Evolutionary conservation across 2,888 invertebrate species (phyloP), one percentile per base, ranked within the genome.

Genomic region (Globia sparganii): DNA sequence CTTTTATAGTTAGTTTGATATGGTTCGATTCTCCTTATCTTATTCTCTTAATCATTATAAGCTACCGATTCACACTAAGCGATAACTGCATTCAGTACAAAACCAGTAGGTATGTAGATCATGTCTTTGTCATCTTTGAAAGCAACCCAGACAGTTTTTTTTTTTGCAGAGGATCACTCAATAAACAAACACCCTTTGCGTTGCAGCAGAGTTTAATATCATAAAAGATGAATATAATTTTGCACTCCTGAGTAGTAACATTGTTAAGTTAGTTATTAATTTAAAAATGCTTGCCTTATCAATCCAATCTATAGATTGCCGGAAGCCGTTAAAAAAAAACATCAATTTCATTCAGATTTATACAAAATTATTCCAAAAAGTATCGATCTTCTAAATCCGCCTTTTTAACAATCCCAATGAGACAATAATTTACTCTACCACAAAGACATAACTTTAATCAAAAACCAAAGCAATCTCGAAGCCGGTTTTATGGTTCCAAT

Each of bases 401-500:
- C 1, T 8, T 2, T 58, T 25, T 6, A 28, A 49, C 21, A 40
- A 58, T 53, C 8, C 40, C 34, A 34, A 6, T 40, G 4, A 40
- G 28, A 40, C n/a, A 43, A 67, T 70, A 49, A 49, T 61, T 28
- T 40, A 77, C 5, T 62, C 4, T 31, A 61, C 18, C 37, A 56
- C 58, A 69, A 62, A 69, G 40, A 69, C 72, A 59, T 58, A 31
- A 76, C 71, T 78, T 68, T 79, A 80, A 80, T 81, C 73, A 80
- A 78, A 81, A 87, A 78, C 75, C 76, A 56, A 80, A 72, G 85
- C 76, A 75, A 77, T 81, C 59, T 71, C 31, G 72, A 59, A 74
- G 56, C 81, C 75, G 77, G 80, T 86, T 85, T 77, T 80, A 89
- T 90, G 86, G 87, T 90, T 91, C 94, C 94, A 93, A 94, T 94